phyloP scores from a whole-genome alignment of 2,113 vertebrate genomes.

The Austrofundulus limnaeus region DNA sequence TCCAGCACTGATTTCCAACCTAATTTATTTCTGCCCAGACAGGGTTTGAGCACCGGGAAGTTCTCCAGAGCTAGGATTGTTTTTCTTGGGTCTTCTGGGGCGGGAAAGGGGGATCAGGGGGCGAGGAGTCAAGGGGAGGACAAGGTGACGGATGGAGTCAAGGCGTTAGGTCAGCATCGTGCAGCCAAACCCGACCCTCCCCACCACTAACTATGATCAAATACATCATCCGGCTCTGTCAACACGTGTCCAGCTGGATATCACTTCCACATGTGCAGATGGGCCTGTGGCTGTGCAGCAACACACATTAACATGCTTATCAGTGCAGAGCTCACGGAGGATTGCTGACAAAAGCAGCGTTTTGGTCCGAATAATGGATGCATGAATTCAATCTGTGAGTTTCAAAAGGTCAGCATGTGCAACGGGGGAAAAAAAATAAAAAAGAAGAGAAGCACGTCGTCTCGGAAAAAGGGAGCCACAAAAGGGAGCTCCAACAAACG shows the following conservation, averaged over 20 bases:
- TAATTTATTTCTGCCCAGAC: conserved; percentile 63
- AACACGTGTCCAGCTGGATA: conserved; percentile 74
- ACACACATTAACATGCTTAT: conserved; percentile 61
- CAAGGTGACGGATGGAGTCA: conserved; percentile 78
- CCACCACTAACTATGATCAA: conserved; percentile 69
- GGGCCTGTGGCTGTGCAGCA: conserved; percentile 21
- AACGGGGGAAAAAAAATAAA: too few relatives aligned
- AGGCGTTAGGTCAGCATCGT: conserved; percentile 75
- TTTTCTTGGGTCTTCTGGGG: conserved; percentile 70
- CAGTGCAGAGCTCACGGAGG: conserved; percentile 56
- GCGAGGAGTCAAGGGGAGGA: conserved; percentile 80
- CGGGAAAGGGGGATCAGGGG: conserved; percentile 64
- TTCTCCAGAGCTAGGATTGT: conserved; percentile 60
- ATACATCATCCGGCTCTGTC: conserved; percentile 72
- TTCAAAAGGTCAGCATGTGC: conserved; percentile 71
- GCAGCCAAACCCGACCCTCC: conserved; percentile 72
- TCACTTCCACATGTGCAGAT: conserved; percentile 73
- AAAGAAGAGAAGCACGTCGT: conserved; percentile 55
- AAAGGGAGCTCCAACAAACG: conserved; percentile 54
- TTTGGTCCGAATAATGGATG: conserved; percentile 62
- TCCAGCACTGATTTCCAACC: conserved; percentile 46
- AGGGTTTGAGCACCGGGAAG: conserved; percentile 45
- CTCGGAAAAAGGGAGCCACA: conserved; percentile 32
- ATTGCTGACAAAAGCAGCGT: conserved; percentile 59
- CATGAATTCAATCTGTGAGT: conserved; percentile 72